phyloP scores from a whole-genome alignment of 2,797 vertebrate species.

The Crocodylus rhombifer region DNA sequence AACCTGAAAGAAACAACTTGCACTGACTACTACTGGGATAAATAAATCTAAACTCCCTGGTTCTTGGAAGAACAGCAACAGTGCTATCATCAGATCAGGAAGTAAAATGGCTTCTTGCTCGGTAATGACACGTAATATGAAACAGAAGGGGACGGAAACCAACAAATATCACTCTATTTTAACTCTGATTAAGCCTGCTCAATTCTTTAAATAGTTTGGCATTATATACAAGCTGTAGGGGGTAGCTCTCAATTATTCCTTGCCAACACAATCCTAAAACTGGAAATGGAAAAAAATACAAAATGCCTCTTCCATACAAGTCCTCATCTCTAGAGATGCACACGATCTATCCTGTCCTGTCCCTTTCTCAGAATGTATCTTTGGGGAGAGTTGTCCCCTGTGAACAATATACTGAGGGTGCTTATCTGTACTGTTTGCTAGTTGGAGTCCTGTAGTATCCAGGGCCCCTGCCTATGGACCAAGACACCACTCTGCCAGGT shows the following conservation, averaged over 20 bases:
- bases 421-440: no score
- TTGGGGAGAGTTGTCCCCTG: not conserved
- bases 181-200: not conserved
- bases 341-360: not conserved
- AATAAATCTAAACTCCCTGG: constrained; percentile 66
- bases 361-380: not conserved
- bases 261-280: not conserved
- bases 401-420: not conserved
- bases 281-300: not conserved
- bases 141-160: constrained; percentile 13
- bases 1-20: constrained; percentile 49
- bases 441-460: no score
- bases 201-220: not conserved
- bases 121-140: not conserved
- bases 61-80: constrained; percentile 42
- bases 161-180: not conserved
- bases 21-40: constrained; percentile 50
- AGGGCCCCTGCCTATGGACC: no score
- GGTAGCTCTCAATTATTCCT: not conserved
- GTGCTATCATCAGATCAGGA: constrained; percentile 16
- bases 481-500: no score
- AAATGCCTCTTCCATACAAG: not conserved
- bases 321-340: not conserved
- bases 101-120: constrained; percentile 33
- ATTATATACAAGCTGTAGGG: not conserved